Evolutionary conservation across 2,113 vertebrate species (phyloP), one percentile per base, ranked within the genome.

Genomic region (Pelodiscus sinensis): DNA sequence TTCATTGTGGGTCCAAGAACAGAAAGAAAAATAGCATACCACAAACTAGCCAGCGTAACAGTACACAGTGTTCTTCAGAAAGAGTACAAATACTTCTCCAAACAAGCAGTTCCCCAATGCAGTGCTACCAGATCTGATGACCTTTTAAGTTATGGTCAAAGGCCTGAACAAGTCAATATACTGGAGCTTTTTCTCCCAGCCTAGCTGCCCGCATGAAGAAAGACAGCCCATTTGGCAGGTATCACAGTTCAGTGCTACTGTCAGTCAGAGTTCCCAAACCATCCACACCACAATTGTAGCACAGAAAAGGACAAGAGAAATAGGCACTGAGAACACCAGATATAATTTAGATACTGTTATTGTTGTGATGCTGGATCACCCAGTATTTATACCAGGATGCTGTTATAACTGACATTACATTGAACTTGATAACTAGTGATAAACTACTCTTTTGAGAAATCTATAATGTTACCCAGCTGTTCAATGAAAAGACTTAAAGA

Each of bases 81-180:
- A 54, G 62, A n/a, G 14, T 0, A 0, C 6, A 27, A 89, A 21
- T 6, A 5, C 38, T 31, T 79, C 65, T 79, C 24, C 87, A 21
- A 0, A 1, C 9, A 35, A 60, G 79, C 54, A 35, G 16, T 44
- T 84, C 21, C 5, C 58, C 56, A 6, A 87, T 58, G 85, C 79
- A 58, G 56, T 1, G 27, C 54, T 57, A 22, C 7, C 18, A 18
- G 24, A 65, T 50, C 7, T 25, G 84, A 54, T 68, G 82, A 65
- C 0, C 12, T n/a, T 0, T 73, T 62, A 4, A 3, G n/a, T 75
- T 51, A 54, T 1, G 3, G 3, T 71, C 65, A n/a, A 21, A 10
- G 21, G 82, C 15, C 1, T 4, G 19, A 82, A 31, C 85, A 71
- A 10, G 65, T 19, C 9, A 19, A 71, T 71, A 71, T n/a, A 35